Evolutionary conservation across 2,888 invertebrate species (phyloP).

Genomic region (Cephonodes hylas): DNA sequence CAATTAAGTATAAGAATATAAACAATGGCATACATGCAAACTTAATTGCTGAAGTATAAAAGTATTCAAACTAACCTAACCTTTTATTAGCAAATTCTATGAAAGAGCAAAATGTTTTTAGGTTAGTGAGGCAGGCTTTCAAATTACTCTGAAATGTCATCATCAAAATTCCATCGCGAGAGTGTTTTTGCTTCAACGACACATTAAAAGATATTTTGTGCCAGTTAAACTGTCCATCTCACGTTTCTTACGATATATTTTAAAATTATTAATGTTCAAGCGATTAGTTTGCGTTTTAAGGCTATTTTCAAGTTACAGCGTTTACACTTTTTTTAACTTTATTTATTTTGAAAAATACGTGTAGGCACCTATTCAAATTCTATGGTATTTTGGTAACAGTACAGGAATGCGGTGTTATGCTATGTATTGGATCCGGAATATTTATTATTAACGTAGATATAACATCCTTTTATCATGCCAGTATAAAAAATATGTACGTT

Average conservation of each 20-base stretch:
- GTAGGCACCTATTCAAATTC: no score
- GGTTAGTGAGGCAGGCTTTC: constrained; percentile 11
- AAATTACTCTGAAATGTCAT: constrained; percentile 17
- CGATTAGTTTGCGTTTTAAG: background rate
- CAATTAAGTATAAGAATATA: background rate
- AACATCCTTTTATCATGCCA: no score
- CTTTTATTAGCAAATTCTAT: constrained; percentile 3
- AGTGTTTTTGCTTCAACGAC: constrained; percentile 14
- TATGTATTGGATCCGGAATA: no score
- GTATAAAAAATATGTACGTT: no score
- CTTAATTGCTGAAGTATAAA: background rate
- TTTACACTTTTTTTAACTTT: no score
- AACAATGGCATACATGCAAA: background rate
- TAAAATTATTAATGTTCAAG: background rate
- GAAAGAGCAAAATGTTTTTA: constrained; percentile 11
- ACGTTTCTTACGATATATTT: constrained; percentile 21
- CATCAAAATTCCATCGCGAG: constrained; percentile 28
- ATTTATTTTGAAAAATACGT: no score
- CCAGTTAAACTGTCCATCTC: constrained; percentile 23
- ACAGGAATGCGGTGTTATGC: no score
- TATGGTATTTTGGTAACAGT: no score
- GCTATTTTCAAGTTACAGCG: background rate
- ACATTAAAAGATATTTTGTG: constrained; percentile 20
- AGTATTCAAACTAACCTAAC: background rate
- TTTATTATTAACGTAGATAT: no score